Conservation (phyloP, 2,888 invertebrate species). For the Gortyna flavago region DNA sequence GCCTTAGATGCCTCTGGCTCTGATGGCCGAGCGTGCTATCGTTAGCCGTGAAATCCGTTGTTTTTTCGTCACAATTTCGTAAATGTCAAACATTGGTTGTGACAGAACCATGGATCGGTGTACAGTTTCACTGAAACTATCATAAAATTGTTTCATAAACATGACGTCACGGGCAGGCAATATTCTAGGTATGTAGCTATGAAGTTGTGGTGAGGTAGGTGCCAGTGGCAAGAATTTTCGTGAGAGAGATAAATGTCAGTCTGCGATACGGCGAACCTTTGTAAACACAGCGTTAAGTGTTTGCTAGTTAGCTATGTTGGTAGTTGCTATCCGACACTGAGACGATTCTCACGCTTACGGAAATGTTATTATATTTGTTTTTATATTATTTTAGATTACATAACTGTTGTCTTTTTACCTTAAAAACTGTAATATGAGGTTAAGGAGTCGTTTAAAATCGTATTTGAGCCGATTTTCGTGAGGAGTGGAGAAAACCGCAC, state of each 20-base stretch:
- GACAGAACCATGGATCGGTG: conserved; percentile 3
- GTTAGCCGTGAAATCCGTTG: conserved; percentile 61
- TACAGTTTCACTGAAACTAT: conserved; percentile 11
- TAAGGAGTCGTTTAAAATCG: conserved; percentile 29
- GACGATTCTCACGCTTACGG: conserved; percentile 49
- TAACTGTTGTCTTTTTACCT: conserved; percentile 29
- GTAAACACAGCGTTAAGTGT: conserved; percentile 46
- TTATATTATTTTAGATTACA: no score
- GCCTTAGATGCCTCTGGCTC: conserved; percentile 64
- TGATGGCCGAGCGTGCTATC: conserved; percentile 59
- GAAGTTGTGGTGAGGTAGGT: not conserved
- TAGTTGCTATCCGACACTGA: conserved; percentile 37
- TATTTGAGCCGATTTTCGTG: conserved; percentile 18
- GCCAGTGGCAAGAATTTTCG: conserved; percentile 15
- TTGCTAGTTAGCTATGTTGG: conserved; percentile 17
- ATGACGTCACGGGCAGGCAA: conserved; percentile 32
- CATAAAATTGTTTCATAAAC: not conserved
- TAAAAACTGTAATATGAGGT: conserved; percentile 1
- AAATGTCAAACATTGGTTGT: conserved; percentile 43
- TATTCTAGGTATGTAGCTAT: not conserved
- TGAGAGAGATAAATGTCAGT: conserved; percentile 40
- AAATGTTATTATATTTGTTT: conserved; percentile 37
- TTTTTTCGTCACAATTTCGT: conserved; percentile 55
- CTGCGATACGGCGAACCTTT: conserved; percentile 47
- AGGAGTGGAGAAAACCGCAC: not conserved